Evolutionary conservation across 2,888 invertebrate genomes (phyloP).

Genomic region (Agonopterix alstromeriana): DNA sequence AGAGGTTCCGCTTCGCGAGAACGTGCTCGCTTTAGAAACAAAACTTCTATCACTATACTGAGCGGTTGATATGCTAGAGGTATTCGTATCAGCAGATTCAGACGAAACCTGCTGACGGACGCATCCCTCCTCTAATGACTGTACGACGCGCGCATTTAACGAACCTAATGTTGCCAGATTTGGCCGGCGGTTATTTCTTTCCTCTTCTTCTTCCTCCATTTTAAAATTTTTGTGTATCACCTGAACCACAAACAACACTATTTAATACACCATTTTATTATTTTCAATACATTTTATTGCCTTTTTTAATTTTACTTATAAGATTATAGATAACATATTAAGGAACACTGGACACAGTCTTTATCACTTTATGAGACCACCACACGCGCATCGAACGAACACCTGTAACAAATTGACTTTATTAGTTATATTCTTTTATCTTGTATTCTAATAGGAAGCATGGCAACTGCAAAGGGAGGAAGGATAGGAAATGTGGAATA

Average conservation of each 20-base stretch:
- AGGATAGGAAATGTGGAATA: background rate
- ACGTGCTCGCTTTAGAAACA: slow-evolving; percentile 71
- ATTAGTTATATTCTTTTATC: slow-evolving; percentile 7
- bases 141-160: slow-evolving; percentile 50
- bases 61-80: slow-evolving; percentile 62
- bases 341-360: slow-evolving; percentile 75
- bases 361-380: slow-evolving; percentile 69
- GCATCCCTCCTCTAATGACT: slow-evolving; percentile 53
- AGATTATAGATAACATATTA: slow-evolving; percentile 40
- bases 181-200: slow-evolving; percentile 47
- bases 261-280: slow-evolving; percentile 54
- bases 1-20: slow-evolving; percentile 77
- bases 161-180: slow-evolving; percentile 56
- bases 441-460: background rate
- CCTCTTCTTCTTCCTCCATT: slow-evolving; percentile 69
- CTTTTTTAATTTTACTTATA: slow-evolving; percentile 44
- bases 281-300: slow-evolving; percentile 55
- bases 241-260: slow-evolving; percentile 38
- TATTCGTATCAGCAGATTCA: slow-evolving; percentile 76
- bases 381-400: slow-evolving; percentile 50
- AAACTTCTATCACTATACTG: slow-evolving; percentile 69
- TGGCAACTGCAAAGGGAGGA: background rate
- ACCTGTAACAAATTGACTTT: slow-evolving; percentile 59
- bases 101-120: slow-evolving; percentile 70
- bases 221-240: slow-evolving; percentile 16